phyloP scores from a whole-genome alignment of 2,797 vertebrate genomes.

The Phylloscopus collybita region DNA sequence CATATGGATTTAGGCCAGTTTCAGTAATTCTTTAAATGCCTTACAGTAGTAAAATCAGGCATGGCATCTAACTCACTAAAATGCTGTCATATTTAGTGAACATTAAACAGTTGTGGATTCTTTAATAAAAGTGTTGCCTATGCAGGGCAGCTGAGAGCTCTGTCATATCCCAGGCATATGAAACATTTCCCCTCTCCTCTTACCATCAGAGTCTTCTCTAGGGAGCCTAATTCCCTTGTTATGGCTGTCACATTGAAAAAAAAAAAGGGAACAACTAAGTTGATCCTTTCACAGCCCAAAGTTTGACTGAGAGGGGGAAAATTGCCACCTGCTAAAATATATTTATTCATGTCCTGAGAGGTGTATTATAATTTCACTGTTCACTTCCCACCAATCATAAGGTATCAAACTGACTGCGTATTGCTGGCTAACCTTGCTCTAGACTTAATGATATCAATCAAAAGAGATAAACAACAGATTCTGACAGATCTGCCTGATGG shows the following conservation, averaged over 20 bases:
- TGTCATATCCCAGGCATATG: background rate
- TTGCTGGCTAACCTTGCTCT: constrained; percentile 63
- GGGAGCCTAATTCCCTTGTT: constrained; percentile 12
- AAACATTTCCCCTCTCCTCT: background rate
- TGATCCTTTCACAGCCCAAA: background rate
- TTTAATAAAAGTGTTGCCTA: background rate
- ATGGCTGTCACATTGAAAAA: background rate
- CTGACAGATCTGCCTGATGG: constrained; percentile 21
- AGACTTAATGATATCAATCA: constrained; percentile 57
- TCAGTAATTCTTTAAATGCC: background rate
- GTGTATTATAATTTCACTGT: constrained; percentile 64
- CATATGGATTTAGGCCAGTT: background rate
- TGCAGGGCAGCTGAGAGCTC: background rate
- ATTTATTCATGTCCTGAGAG: constrained; percentile 40
- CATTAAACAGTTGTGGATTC: background rate
- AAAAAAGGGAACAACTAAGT: background rate
- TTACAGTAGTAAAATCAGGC: background rate
- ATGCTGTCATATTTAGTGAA: background rate
- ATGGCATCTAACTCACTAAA: background rate
- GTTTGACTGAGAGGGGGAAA: constrained; percentile 8
- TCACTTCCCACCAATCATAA: constrained; percentile 65
- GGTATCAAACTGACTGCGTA: constrained; percentile 59
- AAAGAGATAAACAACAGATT: constrained; percentile 48
- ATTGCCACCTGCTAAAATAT: background rate
- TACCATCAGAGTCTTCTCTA: background rate